phyloP scores from a whole-genome alignment of 2,797 vertebrate species.

The Bovichtus variegatus region DNA sequence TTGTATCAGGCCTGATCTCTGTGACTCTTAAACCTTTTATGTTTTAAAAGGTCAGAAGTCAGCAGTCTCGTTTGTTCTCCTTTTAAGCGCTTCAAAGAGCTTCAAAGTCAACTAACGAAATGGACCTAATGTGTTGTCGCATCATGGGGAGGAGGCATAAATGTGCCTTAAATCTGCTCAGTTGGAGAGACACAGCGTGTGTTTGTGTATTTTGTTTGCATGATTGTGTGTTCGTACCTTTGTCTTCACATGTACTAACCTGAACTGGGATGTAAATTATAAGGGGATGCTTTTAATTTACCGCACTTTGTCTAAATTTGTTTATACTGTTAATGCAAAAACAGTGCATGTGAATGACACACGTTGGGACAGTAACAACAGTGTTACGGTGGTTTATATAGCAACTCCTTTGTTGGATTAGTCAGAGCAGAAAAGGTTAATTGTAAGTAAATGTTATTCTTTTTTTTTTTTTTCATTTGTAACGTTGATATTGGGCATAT shows the following conservation, averaged over 20 bases:
- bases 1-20: constrained; percentile 7
- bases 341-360: not conserved
- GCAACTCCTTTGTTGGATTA: not conserved
- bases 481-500: not conserved
- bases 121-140: not conserved
- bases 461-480: not conserved
- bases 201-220: not conserved
- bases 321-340: not conserved
- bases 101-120: not conserved
- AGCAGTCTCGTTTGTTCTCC: not conserved
- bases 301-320: not conserved
- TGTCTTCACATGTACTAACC: not conserved
- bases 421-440: not conserved
- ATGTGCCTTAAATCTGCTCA: not conserved
- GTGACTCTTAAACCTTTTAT: constrained; percentile 8
- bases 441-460: not conserved
- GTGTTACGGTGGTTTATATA: not conserved
- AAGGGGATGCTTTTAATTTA: not conserved
- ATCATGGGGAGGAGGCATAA: not conserved
- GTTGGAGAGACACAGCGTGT: not conserved
- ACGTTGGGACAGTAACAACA: not conserved
- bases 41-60: constrained; percentile 13
- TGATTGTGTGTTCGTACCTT: constrained; percentile 12
- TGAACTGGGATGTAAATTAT: not conserved
- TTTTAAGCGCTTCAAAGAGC: not conserved